These are phyloP conservation scores for Eudemis profundana DNA, from an alignment of 2,888 invertebrate genomes.

Conservation along the genomic window DNA sequence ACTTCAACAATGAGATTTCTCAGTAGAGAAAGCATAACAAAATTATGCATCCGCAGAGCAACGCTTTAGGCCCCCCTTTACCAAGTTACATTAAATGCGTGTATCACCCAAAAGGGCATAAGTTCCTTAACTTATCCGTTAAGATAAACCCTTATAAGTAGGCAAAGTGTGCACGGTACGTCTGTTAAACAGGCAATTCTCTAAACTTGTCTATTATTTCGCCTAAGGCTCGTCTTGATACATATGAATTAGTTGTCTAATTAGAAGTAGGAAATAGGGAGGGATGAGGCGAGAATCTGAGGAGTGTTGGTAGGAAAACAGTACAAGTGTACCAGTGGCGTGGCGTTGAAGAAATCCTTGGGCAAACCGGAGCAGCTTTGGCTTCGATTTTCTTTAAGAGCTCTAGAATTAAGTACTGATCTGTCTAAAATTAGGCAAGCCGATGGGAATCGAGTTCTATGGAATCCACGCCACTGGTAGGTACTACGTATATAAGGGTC, in stretches of 20 bases:
- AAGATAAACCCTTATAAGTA: constrained; percentile 4
- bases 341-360: no score
- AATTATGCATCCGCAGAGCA: constrained; percentile 69
- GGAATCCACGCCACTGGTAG: no score
- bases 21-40: constrained; percentile 71
- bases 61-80: constrained; percentile 69
- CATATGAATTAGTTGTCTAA: constrained; percentile 40
- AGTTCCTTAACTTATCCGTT: background rate
- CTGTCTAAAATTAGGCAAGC: no score
- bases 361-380: no score
- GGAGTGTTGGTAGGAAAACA: no score
- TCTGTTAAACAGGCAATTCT: constrained; percentile 38
- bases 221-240: constrained; percentile 55
- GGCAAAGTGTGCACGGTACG: constrained; percentile 41
- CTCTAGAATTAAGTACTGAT: no score
- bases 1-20: constrained; percentile 65
- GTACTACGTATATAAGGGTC: no score
- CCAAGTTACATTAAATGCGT: constrained; percentile 75
- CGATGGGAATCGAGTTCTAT: no score
- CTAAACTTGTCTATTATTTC: constrained; percentile 69
- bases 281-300: no score
- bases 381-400: no score
- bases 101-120: constrained; percentile 49
- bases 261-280: no score
- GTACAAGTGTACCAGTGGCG: no score